Evolutionary conservation across 2,888 invertebrate species (phyloP), one percentile per base, ranked within the genome.

Genomic region (Aplocera efformata): DNA sequence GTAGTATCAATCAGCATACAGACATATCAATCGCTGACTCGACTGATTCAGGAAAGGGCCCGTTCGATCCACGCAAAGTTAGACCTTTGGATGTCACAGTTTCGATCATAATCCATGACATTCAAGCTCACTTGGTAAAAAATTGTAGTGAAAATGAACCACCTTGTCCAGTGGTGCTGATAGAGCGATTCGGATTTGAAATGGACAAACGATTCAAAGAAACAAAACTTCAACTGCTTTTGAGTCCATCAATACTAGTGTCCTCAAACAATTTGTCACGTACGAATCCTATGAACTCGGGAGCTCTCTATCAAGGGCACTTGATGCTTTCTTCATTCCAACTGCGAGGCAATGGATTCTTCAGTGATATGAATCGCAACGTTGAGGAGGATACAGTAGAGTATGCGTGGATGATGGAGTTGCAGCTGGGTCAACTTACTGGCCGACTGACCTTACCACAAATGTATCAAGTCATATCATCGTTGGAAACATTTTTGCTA

Each of bases 351-450:
- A 97, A 98, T 73, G 98, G 97, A 0, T 96, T 98, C 93, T 99
- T 99, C 70, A 98, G 98, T 57, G 96, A 96, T 65, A 93, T 96
- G 39, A 97, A 96, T 37, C 90, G 97, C 48, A 92, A 93, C 6
- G 89, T 98, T 10, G 97, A 98, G 63, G 94, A 97, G 74, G 98
- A 98, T 62, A 98, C 98, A 0, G 81, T 99, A 9, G 99, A 99
- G 73, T 99, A 99, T 73, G 97, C 95, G 0, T 99, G 99, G 99
- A 89, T 98, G 60, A 92, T 99, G 60, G 99, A 99, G 77, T 91
- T 98, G 3, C 96, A 98, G 58, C 79, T 99, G 27, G 99, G 99
- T 0, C 97, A 98, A 74, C 80, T 99, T 8, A 96, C 94, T 13
- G 98, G 98, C 0, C 94, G 96, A 66, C 85, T 99, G 30, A 97